phyloP scores from a whole-genome alignment of 2,888 invertebrate genomes.

The Meiosimyza decipiens region DNA sequence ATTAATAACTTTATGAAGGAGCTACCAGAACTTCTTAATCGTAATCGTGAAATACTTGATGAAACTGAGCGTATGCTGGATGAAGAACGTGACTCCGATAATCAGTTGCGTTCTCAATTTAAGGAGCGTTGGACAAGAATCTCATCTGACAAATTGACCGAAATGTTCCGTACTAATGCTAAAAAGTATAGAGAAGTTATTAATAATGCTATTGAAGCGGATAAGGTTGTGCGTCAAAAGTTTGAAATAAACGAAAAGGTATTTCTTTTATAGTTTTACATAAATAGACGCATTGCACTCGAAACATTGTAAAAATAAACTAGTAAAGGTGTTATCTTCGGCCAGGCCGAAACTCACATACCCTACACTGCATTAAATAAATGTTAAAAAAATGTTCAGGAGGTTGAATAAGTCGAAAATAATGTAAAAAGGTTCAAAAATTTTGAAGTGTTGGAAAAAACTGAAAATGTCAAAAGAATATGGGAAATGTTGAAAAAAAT shows the following conservation, averaged over 20 bases:
- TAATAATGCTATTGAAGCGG: constrained; percentile 86
- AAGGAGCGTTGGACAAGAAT: constrained; percentile 94
- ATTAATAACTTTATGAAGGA: constrained; percentile 83
- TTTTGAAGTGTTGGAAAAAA: too few relatives aligned
- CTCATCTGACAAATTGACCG: constrained; percentile 87
- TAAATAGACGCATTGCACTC: constrained; percentile 44
- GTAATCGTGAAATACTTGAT: constrained; percentile 94
- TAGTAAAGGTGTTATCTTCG: too few relatives aligned
- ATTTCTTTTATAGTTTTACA: constrained; percentile 19
- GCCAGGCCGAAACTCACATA: too few relatives aligned
- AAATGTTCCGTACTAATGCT: constrained; percentile 88
- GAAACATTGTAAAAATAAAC: too few relatives aligned
- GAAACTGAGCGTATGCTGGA: constrained; percentile 88
- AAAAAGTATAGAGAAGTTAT: constrained; percentile 93
- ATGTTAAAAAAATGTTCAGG: too few relatives aligned
- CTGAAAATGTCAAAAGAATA: too few relatives aligned
- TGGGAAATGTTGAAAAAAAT: too few relatives aligned
- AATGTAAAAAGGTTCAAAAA: too few relatives aligned
- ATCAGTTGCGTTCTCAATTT: constrained; percentile 87
- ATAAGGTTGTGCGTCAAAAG: constrained; percentile 87
- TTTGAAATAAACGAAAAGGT: constrained; percentile 76
- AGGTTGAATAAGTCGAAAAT: too few relatives aligned
- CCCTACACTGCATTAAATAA: too few relatives aligned
- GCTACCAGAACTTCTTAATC: constrained; percentile 87
- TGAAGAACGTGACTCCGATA: constrained; percentile 93